Percentiles rank a stretch among this genome's conserved stretches.
Evolutionary conservation across 2,797 vertebrate species (phyloP).

Genomic region (Sebastes elongatus): DNA sequence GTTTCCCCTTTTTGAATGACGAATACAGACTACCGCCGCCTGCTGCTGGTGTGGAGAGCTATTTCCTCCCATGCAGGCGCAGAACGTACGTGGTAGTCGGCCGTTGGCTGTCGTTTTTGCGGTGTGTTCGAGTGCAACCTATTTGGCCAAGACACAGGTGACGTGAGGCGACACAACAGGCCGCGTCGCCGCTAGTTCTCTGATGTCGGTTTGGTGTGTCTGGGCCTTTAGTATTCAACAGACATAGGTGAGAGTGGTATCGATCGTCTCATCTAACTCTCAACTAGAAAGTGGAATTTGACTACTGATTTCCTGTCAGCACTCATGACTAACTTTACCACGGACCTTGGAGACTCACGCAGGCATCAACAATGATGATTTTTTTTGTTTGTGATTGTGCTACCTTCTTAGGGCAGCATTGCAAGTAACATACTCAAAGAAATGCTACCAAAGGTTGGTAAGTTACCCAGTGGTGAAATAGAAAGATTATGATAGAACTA

Average conservation of each 20-base stretch:
- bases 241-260: neutral
- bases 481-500: neutral
- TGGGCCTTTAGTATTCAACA: neutral
- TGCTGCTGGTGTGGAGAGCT: no score
- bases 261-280: neutral
- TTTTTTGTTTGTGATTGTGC: no score
- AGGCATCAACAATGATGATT: neutral
- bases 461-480: neutral
- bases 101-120: no score
- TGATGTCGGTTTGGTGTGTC: no score
- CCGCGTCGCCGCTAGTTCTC: no score
- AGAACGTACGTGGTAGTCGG: no score
- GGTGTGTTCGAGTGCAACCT: no score
- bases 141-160: no score
- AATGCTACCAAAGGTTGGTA: neutral
- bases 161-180: no score
- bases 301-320: neutral
- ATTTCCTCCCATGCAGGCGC: no score
- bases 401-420: neutral
- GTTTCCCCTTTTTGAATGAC: no score
- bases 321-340: conserved; percentile 26
- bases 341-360: conserved; percentile 37
- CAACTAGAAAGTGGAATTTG: neutral
- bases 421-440: neutral
- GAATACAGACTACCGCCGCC: no score